These are phyloP conservation scores for Addax nasomaculatus DNA, from an alignment of 2,113 vertebrate genomes.

Conservation along the genomic window DNA sequence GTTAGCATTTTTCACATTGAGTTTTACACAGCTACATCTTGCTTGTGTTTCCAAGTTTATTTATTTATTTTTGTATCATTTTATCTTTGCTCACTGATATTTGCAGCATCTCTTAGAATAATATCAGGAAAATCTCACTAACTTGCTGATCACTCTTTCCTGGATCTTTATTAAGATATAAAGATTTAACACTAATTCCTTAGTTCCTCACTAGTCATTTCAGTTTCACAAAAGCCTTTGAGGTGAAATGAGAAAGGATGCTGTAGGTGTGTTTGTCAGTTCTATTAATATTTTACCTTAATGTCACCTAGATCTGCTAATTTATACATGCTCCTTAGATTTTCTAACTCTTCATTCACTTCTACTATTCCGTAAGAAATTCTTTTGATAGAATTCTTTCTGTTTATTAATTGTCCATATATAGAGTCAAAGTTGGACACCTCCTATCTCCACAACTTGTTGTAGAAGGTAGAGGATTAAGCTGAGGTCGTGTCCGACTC, in stretches of 20 bases:
- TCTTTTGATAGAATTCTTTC: background rate
- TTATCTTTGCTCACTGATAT: slow-evolving; percentile 37
- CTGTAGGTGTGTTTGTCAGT: background rate
- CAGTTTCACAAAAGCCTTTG: slow-evolving; percentile 6
- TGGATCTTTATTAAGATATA: slow-evolving; percentile 36
- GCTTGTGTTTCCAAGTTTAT: slow-evolving; percentile 5
- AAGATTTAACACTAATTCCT: background rate
- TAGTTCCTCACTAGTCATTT: background rate
- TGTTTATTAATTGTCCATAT: background rate
- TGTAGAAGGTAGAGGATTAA: background rate
- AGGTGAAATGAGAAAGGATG: background rate
- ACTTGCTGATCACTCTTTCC: slow-evolving; percentile 13
- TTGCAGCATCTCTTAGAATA: slow-evolving; percentile 8
- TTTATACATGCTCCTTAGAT: background rate
- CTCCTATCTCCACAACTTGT: background rate
- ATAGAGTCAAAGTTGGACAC: background rate
- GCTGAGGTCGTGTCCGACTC: background rate
- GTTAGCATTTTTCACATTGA: slow-evolving; percentile 31
- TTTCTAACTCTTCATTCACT: background rate
- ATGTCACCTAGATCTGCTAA: background rate
- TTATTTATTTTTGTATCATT: slow-evolving; percentile 15
- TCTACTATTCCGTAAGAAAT: background rate
- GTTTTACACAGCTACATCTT: background rate
- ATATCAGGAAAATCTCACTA: slow-evolving; percentile 33
- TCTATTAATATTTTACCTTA: background rate